Conservation (phyloP, 2,888 invertebrate genomes). For the Euproctis similis region DNA sequence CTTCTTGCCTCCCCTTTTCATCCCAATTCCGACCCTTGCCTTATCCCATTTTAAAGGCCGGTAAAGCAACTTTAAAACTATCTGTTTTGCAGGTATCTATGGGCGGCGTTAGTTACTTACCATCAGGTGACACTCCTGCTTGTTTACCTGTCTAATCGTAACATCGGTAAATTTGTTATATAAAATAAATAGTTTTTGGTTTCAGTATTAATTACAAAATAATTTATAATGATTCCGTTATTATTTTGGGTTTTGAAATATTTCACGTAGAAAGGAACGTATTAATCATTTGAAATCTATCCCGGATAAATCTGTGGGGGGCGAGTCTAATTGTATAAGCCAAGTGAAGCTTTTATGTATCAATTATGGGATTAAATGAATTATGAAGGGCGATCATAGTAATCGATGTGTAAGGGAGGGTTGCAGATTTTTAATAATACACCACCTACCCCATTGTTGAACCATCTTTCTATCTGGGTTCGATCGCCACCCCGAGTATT, state of each 20-base stretch:
- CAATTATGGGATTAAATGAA: slow-evolving; percentile 65
- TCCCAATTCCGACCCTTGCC: too few species aligned
- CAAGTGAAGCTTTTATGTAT: slow-evolving; percentile 54
- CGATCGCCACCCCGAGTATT: too few species aligned
- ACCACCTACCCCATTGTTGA: slow-evolving; percentile 7
- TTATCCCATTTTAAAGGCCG: too few species aligned
- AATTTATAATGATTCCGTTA: slow-evolving; percentile 18
- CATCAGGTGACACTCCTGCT: too few species aligned
- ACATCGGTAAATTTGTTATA: neutral
- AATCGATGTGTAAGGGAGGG: slow-evolving; percentile 50
- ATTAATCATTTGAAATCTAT: slow-evolving; percentile 65
- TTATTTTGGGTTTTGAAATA: slow-evolving; percentile 23
- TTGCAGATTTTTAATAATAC: slow-evolving; percentile 18
- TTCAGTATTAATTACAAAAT: slow-evolving; percentile 3
- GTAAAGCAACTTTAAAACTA: too few species aligned
- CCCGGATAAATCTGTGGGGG: slow-evolving; percentile 56
- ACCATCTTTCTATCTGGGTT: too few species aligned
- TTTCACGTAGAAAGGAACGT: slow-evolving; percentile 20
- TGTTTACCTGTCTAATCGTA: too few species aligned
- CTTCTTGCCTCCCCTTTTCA: too few species aligned
- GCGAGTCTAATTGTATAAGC: slow-evolving; percentile 52
- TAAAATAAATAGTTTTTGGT: neutral
- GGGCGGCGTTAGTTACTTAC: too few species aligned
- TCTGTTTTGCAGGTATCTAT: too few species aligned
- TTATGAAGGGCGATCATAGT: slow-evolving; percentile 58